Base-by-base conservation (phyloP, 2,113 vertebrate species). In the Prolemur simus region DNA sequence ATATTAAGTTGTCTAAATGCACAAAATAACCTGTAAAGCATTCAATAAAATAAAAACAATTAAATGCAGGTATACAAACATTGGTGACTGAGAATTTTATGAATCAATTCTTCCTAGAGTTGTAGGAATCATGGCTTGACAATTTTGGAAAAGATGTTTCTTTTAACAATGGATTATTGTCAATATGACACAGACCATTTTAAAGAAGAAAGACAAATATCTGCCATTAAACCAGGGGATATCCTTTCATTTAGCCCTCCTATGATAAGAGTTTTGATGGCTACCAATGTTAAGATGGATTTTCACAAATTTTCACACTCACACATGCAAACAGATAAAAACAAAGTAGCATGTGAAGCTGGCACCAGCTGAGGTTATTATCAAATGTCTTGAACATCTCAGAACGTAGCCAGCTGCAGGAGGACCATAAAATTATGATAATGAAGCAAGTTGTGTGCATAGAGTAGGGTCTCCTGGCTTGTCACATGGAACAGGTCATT, bases 131-230 rank as follows among this genome's bases (percentile, higher is more conserved):
- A 7, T 32, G 18, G 20, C 8, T 15, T 89, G 63, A 58, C 6
- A 87, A 15, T 93, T 95, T 27, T 45, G 17, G 14, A 52, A 69
- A 68, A 94, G 29, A 13, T 42, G 8, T 52, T 89, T 78, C 20
- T 93, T 12, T 73, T 60, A 96, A 64, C 56, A 63, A 89, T 47
- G 7, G 80, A 45, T 89, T 52, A 69, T 37, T 83, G 83, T 25
- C 54, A 82, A 71, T 90, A 29, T 77, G 94, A 94, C 39, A 76
- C 89, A 87, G 91, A 49, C 91, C 96, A 93, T 93, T 90, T 96
- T 96, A 97, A 92, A 93, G 96, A 97, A 95, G 86, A 97, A 82
- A 97, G 97, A 93, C 29, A 77, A 52, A 56, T 37, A 89, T 18
- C 47, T 96, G 77, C 87, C 89, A 71, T 92, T 95, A 96, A 94